Base-by-base conservation (phyloP, 1,140 invertebrate genomes). In the Elymnias hypermnestra region DNA sequence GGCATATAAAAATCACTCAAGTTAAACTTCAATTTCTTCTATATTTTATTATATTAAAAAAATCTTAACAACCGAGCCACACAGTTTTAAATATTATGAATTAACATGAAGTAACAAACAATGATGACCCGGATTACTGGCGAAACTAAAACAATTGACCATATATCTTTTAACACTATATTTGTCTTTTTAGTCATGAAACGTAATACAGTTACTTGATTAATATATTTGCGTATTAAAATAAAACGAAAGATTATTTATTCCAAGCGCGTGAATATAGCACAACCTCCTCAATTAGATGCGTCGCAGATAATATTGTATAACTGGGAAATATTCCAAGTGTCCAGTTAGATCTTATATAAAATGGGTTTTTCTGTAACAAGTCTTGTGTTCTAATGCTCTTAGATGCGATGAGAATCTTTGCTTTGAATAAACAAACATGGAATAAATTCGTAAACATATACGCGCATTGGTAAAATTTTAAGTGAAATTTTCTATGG, bases 241-340 rank as follows among this genome's bases (percentile, higher is more conserved):
- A 18, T 8, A 35, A 35, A n/a, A 17, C 33, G 10, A 36, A 35
- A 21, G 36, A 51, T 62, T 57, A 53, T 28, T 28, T 48, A 65
- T 69, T 65, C 58, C 31, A 33, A 35, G 6, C 40, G 38, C 46
- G 54, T 57, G 48, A 45, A 47, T 36, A 23, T 31, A 41, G 44
- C 48, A 57, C 63, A 63, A 58, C 57, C 61, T 68, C 71, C 52
- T 69, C 72, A 62, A 73, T 76, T 72, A 73, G 63, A 67, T 66
- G 59, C 60, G 65, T 63, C 36, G 63, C 54, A 48, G 62, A 57
- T 66, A 63, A 58, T 58, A 60, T 66, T 64, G 50, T 61, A 65
- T 66, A 68, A 60, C 52, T 57, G 50, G 51, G 47, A 62, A 63
- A 63, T 57, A 37, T 53, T 43, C 37, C 45, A 64, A 63, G 38